These are phyloP conservation scores for Coecobrya sp. DNA, from an alignment of 2,888 invertebrate species.

Conservation along the genomic window DNA sequence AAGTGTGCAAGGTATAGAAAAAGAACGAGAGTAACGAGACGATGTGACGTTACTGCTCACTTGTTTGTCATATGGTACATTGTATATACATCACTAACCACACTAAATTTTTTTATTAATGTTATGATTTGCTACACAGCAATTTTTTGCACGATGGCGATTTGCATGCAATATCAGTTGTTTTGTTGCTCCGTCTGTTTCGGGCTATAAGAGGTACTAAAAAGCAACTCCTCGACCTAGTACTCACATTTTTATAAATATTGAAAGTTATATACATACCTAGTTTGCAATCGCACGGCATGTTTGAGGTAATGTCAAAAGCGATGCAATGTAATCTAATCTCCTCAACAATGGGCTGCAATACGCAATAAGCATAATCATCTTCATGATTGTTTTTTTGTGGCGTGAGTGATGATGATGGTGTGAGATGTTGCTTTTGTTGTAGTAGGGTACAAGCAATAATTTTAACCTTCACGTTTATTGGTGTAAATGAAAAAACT, in stretches of 20 bases:
- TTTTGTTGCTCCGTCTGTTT: neutral
- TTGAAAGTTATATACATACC: neutral
- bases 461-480: conserved; percentile 75
- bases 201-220: neutral
- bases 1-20: conserved; percentile 29
- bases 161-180: neutral
- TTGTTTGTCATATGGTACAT: neutral
- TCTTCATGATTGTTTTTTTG: neutral
- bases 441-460: conserved; percentile 55
- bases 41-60: neutral
- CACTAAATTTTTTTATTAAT: neutral
- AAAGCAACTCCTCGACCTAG: neutral
- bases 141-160: neutral
- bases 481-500: conserved; percentile 53
- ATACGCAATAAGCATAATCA: neutral
- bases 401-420: conserved; percentile 10
- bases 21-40: neutral
- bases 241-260: conserved; percentile 4
- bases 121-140: neutral
- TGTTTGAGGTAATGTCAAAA: conserved; percentile 8
- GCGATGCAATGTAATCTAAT: neutral
- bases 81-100: neutral
- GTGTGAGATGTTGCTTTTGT: neutral
- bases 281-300: neutral
- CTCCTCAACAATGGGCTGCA: neutral